phyloP scores from a whole-genome alignment of 2,888 invertebrate genomes.

The Drosophila formosana region DNA sequence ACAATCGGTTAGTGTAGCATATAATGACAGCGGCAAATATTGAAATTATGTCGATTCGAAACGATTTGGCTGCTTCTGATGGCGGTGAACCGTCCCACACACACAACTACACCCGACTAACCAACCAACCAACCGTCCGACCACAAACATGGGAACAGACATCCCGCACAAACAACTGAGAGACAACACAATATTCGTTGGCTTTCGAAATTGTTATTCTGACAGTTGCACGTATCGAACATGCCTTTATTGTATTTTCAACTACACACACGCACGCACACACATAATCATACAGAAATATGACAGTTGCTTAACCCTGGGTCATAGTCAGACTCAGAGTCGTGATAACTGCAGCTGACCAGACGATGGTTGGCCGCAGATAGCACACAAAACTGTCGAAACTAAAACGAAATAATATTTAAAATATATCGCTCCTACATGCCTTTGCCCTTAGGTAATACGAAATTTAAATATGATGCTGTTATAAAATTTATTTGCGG shows the following conservation, averaged over 20 bases:
- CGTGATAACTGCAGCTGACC: slow-evolving; percentile 30
- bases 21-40: slow-evolving; percentile 8
- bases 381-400: slow-evolving; percentile 51
- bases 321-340: slow-evolving; percentile 11
- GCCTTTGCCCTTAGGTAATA: slow-evolving; percentile 28
- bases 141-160: slow-evolving; percentile 5
- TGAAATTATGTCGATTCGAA: slow-evolving; percentile 58
- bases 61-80: slow-evolving; percentile 54
- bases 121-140: slow-evolving; percentile 7
- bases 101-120: slow-evolving; percentile 4
- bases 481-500: slow-evolving; percentile 31
- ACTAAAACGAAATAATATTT: slow-evolving; percentile 54
- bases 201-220: slow-evolving; percentile 68
- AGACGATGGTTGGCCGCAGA: slow-evolving; percentile 55
- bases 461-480: slow-evolving; percentile 35
- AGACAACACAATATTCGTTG: slow-evolving; percentile 64
- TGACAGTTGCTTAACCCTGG: slow-evolving; percentile 41
- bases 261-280: slow-evolving; percentile 17
- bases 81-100: slow-evolving; percentile 3
- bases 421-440: slow-evolving; percentile 39
- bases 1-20: not conserved
- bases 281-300: not conserved
- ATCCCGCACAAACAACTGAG: slow-evolving; percentile 1
- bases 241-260: slow-evolving; percentile 34
- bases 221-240: slow-evolving; percentile 54